These are phyloP conservation scores for Trachymyrmex septentrionalis DNA, from an alignment of 1,140 invertebrate genomes.

Conservation along the genomic window DNA sequence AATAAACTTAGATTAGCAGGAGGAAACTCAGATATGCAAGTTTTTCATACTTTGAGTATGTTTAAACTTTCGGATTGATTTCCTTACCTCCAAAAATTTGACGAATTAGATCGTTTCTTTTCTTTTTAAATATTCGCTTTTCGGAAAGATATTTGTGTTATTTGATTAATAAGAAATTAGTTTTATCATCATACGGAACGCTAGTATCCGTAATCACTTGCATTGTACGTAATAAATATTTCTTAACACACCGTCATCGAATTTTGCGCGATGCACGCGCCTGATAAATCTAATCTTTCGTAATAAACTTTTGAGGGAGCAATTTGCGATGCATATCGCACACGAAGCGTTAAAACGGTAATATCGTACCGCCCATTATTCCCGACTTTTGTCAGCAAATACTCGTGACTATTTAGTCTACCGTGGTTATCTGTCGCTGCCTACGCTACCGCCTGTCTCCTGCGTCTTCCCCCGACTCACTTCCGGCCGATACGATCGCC, in stretches of 20 bases:
- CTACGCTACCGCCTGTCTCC: conserved; percentile 14
- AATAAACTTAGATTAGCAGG: conserved; percentile 1
- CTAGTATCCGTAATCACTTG: not conserved
- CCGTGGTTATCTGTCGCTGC: not conserved
- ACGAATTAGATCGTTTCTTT: not conserved
- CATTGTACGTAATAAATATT: not conserved
- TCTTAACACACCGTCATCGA: not conserved
- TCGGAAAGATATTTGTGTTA: not conserved
- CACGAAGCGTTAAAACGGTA: conserved; percentile 29
- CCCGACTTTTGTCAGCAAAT: not conserved
- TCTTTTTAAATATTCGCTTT: not conserved
- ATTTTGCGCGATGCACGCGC: conserved; percentile 3
- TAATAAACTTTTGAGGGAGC: conserved; percentile 22
- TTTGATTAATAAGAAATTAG: not conserved
- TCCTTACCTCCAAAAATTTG: not conserved
- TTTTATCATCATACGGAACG: not conserved
- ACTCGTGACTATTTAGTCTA: not conserved
- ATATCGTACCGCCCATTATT: not conserved
- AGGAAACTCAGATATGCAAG: not conserved
- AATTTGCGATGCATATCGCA: conserved; percentile 27
- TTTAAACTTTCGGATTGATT: not conserved
- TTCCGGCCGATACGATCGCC: conserved; percentile 52
- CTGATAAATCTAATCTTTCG: conserved; percentile 8
- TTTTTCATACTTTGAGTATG: not conserved
- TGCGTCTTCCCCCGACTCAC: conserved; percentile 13